Conservation (phyloP, 1,140 invertebrate species). For the Drosophila navojoa region DNA sequence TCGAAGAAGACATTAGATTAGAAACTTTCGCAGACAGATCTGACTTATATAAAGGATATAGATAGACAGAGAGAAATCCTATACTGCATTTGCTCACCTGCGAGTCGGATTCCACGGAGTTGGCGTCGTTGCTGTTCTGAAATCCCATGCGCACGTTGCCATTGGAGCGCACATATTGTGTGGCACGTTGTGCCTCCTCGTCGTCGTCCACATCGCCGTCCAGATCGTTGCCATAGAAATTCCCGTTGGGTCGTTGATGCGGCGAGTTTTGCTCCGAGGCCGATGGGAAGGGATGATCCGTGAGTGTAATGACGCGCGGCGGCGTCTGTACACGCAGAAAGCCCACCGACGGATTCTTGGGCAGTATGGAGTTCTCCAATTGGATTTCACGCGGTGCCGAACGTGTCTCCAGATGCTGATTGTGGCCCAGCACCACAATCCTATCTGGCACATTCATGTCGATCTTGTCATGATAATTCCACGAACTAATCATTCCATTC, state of each 20-base stretch:
- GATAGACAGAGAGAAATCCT: background rate
- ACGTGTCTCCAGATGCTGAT: slow-evolving; percentile 92
- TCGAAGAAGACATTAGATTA: background rate
- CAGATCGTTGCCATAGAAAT: slow-evolving; percentile 48
- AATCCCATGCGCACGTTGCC: slow-evolving; percentile 72
- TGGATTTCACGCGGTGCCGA: slow-evolving; percentile 92
- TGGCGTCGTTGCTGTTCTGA: slow-evolving; percentile 66
- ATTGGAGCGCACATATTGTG: slow-evolving; percentile 76
- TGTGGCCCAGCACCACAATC: slow-evolving; percentile 93
- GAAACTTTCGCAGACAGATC: background rate
- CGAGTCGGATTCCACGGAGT: slow-evolving; percentile 80
- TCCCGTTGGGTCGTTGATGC: slow-evolving; percentile 51
- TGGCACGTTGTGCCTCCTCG: slow-evolving; percentile 61
- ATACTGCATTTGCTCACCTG: slow-evolving; percentile 51
- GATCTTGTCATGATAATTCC: slow-evolving; percentile 90
- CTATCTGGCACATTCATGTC: slow-evolving; percentile 96
- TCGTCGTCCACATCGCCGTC: slow-evolving; percentile 58
- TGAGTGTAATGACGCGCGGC: slow-evolving; percentile 91
- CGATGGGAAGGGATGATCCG: slow-evolving; percentile 91
- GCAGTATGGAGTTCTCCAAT: slow-evolving; percentile 91
- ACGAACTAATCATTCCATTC: slow-evolving; percentile 86
- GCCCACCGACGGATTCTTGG: slow-evolving; percentile 87
- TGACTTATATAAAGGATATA: too few species aligned
- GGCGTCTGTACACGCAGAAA: slow-evolving; percentile 91
- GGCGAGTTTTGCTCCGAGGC: slow-evolving; percentile 86